Percentiles rank a stretch among this genome's conserved stretches.
These are phyloP conservation scores for Antitype chi DNA, from an alignment of 2,888 invertebrate genomes.

Conservation along the genomic window DNA sequence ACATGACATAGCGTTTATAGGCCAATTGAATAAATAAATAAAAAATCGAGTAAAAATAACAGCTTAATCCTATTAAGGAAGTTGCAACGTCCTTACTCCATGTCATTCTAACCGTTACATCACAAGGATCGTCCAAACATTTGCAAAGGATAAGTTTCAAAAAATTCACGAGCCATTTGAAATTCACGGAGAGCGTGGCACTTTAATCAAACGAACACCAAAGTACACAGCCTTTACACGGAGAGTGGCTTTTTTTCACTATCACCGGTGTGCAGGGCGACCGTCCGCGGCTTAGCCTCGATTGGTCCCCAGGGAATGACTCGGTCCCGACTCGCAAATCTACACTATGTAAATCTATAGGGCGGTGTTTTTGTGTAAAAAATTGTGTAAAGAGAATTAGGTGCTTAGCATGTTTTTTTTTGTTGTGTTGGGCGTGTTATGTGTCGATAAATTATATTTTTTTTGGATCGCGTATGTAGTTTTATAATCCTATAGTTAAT, in stretches of 20 bases:
- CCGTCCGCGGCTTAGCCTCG: conserved; percentile 57
- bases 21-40: background rate
- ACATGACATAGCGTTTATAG: background rate
- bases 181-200: conserved; percentile 56
- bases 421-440: conserved; percentile 5
- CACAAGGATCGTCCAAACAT: conserved; percentile 49
- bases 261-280: conserved; percentile 64
- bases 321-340: conserved; percentile 57
- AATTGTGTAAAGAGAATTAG: conserved; percentile 29
- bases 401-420: conserved; percentile 8
- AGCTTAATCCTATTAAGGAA: conserved; percentile 19
- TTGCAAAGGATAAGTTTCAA: conserved; percentile 56
- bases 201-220: conserved; percentile 65
- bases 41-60: background rate
- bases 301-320: conserved; percentile 62
- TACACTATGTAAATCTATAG: conserved; percentile 62
- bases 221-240: conserved; percentile 62
- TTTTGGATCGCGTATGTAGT: too few species aligned
- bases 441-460: conserved; percentile 1
- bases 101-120: conserved; percentile 29
- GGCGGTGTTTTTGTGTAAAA: conserved; percentile 31
- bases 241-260: conserved; percentile 62
- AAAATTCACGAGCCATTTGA: conserved; percentile 60
- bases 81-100: background rate
- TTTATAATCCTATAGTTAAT: background rate